These are phyloP conservation scores for Xestia xanthographa DNA, from an alignment of 2,888 invertebrate species.

Conservation along the genomic window DNA sequence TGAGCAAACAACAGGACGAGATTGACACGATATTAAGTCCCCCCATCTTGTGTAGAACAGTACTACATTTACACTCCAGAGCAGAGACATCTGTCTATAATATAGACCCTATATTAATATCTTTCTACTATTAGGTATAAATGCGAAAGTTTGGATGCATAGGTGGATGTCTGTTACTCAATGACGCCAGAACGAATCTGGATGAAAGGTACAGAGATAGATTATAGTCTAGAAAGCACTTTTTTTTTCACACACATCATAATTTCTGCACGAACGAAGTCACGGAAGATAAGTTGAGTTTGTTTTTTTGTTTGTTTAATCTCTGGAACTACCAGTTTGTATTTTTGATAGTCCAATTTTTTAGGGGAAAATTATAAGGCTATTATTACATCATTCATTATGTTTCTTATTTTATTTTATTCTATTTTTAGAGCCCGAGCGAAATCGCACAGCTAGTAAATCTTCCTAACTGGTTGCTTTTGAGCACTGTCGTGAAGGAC, in stretches of 20 bases:
- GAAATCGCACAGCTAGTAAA: not conserved
- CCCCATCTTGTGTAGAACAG: not conserved
- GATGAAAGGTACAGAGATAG: too few relatives aligned
- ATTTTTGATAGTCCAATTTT: not conserved
- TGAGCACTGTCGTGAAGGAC: not conserved
- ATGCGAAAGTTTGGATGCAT: too few relatives aligned
- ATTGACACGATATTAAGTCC: not conserved
- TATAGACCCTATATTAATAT: too few relatives aligned
- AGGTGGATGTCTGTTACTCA: too few relatives aligned
- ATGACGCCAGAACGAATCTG: too few relatives aligned
- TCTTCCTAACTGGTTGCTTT: not conserved
- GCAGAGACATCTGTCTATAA: not conserved
- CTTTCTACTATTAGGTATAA: too few relatives aligned
- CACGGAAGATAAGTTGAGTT: too few relatives aligned
- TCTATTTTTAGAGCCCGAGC: too few relatives aligned
- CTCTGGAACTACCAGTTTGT: not conserved
- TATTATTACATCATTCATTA: too few relatives aligned
- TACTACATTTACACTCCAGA: not conserved
- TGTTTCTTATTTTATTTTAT: too few relatives aligned
- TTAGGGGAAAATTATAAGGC: not conserved
- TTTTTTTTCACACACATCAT: not conserved
- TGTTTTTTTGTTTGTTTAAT: not conserved
- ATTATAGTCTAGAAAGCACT: too few relatives aligned
- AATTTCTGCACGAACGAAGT: not conserved
- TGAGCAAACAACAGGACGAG: not conserved